phyloP scores from a whole-genome alignment of 2,888 invertebrate genomes.

The Trichopoda pennipes region DNA sequence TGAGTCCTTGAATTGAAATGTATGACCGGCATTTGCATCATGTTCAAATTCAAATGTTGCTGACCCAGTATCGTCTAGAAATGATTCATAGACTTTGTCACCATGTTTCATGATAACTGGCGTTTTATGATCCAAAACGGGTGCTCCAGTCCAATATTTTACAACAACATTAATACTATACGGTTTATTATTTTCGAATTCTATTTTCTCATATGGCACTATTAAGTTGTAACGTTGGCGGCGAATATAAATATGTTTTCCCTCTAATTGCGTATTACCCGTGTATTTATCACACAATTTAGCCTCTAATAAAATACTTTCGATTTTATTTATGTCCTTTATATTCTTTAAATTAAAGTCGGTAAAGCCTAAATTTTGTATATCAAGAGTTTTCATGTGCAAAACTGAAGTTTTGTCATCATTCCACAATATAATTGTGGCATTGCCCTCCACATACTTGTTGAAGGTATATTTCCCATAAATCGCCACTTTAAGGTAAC shows the following conservation, averaged over 20 bases:
- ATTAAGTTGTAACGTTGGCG: slow-evolving; percentile 13
- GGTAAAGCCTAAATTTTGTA: slow-evolving; percentile 85
- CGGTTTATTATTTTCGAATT: slow-evolving; percentile 39
- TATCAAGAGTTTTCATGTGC: slow-evolving; percentile 89
- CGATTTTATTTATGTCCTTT: slow-evolving; percentile 80
- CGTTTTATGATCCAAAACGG: slow-evolving; percentile 24
- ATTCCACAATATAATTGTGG: slow-evolving; percentile 81
- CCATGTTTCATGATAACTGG: slow-evolving; percentile 49
- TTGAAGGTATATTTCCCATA: slow-evolving; percentile 89
- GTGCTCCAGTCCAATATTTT: slow-evolving; percentile 35
- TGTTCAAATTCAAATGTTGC: slow-evolving; percentile 54
- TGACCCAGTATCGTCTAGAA: slow-evolving; percentile 18
- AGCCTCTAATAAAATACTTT: slow-evolving; percentile 85
- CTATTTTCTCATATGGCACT: slow-evolving; percentile 3
- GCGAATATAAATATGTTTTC: slow-evolving; percentile 81
- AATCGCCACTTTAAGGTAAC: slow-evolving; percentile 83
- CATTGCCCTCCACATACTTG: slow-evolving; percentile 91
- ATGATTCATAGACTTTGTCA: slow-evolving; percentile 11
- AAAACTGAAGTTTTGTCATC: slow-evolving; percentile 83
- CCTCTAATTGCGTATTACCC: slow-evolving; percentile 87
- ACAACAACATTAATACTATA: slow-evolving; percentile 32
- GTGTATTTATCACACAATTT: slow-evolving; percentile 94
- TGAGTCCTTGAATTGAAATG: slow-evolving; percentile 37
- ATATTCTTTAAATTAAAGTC: slow-evolving; percentile 83
- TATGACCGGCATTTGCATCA: slow-evolving; percentile 69